A percentile compares a stretch with the other conserved stretches of the same genome.
Evolutionary conservation across 2,888 invertebrate genomes (phyloP).

Genomic region (Trissolcus japonicus): DNA sequence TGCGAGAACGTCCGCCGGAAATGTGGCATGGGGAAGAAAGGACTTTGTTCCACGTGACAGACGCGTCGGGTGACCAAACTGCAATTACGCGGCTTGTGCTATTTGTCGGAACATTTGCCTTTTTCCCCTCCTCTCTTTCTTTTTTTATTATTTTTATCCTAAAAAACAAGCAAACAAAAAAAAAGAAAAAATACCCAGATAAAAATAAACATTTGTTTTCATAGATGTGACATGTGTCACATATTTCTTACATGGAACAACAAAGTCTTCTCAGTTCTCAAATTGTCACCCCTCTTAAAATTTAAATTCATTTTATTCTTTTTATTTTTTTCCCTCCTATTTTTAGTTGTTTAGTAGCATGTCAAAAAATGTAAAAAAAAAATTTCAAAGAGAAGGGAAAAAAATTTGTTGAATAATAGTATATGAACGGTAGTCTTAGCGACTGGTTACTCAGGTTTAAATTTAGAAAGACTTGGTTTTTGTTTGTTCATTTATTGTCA

Average conservation of each 20-base stretch:
- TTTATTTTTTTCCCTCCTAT: background rate
- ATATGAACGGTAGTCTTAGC: constrained; percentile 8
- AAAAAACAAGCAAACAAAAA: too few species aligned
- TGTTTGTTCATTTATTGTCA: constrained; percentile 58
- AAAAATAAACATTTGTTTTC: too few species aligned
- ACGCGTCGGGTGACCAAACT: constrained; percentile 51
- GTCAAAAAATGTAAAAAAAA: constrained; percentile 13
- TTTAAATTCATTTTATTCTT: background rate
- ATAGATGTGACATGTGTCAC: too few species aligned
- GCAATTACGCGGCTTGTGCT: constrained; percentile 51
- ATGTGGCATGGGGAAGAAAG: constrained; percentile 50
- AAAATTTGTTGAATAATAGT: background rate
- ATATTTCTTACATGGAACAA: too few species aligned
- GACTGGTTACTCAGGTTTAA: constrained; percentile 35
- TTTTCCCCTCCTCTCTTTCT: constrained; percentile 3
- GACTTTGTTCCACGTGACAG: constrained; percentile 55
- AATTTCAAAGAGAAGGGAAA: background rate
- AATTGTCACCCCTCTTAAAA: background rate
- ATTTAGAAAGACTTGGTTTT: constrained; percentile 46
- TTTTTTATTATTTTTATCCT: background rate
- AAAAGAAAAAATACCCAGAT: background rate
- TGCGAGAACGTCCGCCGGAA: constrained; percentile 57
- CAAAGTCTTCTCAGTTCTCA: too few species aligned
- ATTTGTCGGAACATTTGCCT: constrained; percentile 45
- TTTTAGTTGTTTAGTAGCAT: background rate